These are phyloP conservation scores for Drosophila eohydei DNA, from an alignment of 2,888 invertebrate genomes.

Conservation along the genomic window DNA sequence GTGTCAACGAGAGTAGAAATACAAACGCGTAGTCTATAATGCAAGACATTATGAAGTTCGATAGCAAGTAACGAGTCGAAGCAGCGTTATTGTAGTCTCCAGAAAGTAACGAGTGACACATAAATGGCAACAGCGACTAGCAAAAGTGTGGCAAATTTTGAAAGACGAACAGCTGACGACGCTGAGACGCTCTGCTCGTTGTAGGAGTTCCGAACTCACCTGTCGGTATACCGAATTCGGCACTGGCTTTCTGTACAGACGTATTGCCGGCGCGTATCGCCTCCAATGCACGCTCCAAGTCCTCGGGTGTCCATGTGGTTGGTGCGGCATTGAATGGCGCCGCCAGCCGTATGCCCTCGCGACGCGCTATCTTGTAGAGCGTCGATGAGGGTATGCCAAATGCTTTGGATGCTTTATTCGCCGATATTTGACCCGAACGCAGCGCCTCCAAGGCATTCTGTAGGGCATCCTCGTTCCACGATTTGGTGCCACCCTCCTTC, in stretches of 20 bases:
- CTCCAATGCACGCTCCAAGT: conserved; percentile 92
- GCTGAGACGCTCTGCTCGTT: not conserved
- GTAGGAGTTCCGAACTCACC: conserved; percentile 85
- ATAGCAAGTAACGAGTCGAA: not conserved
- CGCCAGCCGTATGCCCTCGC: conserved; percentile 94
- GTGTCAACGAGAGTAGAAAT: not conserved
- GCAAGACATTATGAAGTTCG: not conserved
- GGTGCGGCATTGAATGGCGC: conserved; percentile 96
- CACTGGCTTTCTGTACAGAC: conserved; percentile 94
- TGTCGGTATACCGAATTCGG: conserved; percentile 94
- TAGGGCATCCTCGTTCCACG: conserved; percentile 94
- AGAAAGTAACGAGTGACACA: not conserved
- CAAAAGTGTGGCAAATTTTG: no score
- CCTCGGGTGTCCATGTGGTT: conserved; percentile 94
- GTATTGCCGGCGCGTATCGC: conserved; percentile 92
- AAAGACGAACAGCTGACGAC: not conserved
- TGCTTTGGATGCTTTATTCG: conserved; percentile 96
- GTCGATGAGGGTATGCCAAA: conserved; percentile 96
- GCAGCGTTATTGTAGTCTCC: not conserved
- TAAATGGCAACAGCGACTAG: not conserved
- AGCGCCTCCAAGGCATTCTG: conserved; percentile 93
- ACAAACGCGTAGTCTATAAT: not conserved
- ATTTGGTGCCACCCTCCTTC: conserved; percentile 94
- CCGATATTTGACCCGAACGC: conserved; percentile 93
- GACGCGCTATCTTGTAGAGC: conserved; percentile 94